A percentile compares a stretch with the other conserved stretches of the same genome.
phyloP scores from a whole-genome alignment of 1,140 invertebrate species.

The Harpegnathos saltator region DNA sequence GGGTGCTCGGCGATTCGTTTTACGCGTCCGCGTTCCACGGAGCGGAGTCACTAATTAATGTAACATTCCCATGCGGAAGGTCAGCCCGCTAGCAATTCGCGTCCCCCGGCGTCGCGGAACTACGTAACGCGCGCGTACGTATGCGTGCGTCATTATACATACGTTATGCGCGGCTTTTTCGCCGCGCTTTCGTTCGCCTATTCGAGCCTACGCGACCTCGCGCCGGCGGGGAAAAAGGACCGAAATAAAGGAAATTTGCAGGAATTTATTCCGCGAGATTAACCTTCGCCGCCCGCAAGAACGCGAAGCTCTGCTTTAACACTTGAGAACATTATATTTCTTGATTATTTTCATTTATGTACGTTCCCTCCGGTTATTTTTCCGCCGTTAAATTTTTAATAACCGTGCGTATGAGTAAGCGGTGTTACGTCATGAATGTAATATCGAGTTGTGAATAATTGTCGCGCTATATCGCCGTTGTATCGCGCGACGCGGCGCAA shows the following conservation, averaged over 20 bases:
- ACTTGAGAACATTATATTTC: not conserved
- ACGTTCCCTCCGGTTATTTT: too few relatives aligned
- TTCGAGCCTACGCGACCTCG: not conserved
- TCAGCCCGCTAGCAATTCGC: conserved; percentile 30
- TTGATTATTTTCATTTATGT: not conserved
- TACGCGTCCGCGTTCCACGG: conserved; percentile 37
- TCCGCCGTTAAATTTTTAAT: too few relatives aligned
- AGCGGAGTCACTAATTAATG: conserved; percentile 64
- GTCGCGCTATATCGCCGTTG: too few relatives aligned
- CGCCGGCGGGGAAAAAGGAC: not conserved
- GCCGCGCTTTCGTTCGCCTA: conserved; percentile 1
- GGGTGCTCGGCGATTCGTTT: conserved; percentile 61
- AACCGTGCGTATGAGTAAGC: too few relatives aligned
- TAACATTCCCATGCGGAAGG: conserved; percentile 51
- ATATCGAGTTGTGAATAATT: too few relatives aligned
- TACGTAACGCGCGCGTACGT: conserved; percentile 5
- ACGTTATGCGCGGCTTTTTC: too few relatives aligned
- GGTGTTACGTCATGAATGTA: too few relatives aligned
- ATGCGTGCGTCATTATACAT: not conserved
- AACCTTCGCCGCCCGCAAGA: not conserved
- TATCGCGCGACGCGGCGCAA: too few relatives aligned
- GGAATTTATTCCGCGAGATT: not conserved
- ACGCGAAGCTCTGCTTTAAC: not conserved
- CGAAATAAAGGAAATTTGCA: conserved; percentile 2
- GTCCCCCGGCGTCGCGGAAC: not conserved